Conservation (phyloP, 2,797 vertebrate genomes). For the Cheirogaleus major region DNA sequence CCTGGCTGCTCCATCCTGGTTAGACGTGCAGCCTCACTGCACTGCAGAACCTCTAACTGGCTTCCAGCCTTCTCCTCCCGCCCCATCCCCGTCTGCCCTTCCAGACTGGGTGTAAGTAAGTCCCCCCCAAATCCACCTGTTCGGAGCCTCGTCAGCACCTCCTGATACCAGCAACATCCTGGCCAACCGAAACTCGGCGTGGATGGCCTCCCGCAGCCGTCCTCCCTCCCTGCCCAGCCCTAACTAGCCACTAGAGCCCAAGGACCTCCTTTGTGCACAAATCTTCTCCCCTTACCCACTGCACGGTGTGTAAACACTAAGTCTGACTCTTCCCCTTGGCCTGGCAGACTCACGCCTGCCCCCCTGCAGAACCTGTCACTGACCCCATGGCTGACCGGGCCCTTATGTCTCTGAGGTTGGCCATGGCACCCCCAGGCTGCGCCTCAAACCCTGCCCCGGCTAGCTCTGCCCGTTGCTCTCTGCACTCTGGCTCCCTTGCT, state of each 20-base stretch:
- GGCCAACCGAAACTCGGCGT: neutral
- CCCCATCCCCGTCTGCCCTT: neutral
- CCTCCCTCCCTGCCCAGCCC: neutral
- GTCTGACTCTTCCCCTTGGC: neutral
- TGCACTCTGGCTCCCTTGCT: neutral
- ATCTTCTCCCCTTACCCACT: neutral
- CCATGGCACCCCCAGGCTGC: neutral
- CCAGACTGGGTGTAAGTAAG: too few species aligned
- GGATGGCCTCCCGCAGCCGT: accelerated
- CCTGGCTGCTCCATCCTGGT: accelerated
- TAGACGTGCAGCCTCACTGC: accelerated
- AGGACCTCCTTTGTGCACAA: neutral
- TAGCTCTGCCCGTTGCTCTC: neutral
- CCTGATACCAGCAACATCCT: neutral
- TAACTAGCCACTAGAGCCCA: neutral
- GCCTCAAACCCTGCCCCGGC: neutral
- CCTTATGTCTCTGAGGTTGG: too few species aligned
- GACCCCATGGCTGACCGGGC: neutral
- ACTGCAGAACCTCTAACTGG: too few species aligned
- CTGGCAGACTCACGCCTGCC: neutral
- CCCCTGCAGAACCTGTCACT: neutral
- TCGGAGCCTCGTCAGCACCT: neutral
- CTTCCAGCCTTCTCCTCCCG: neutral
- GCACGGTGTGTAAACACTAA: neutral
- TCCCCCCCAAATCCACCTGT: neutral